These are phyloP conservation scores for Escarpia spicata DNA, from an alignment of 2,888 invertebrate genomes.

Conservation along the genomic window DNA sequence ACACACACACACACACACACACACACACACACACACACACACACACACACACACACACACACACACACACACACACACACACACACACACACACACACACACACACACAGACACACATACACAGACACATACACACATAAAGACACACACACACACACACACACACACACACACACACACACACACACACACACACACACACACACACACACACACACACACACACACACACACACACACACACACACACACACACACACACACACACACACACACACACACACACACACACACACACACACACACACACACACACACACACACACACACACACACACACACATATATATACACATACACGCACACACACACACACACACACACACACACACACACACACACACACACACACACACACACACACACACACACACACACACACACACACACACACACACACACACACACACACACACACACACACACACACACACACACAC, in stretches of 20 bases:
- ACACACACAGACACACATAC: no score
- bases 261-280: slow-evolving; percentile 5
- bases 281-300: slow-evolving; percentile 34
- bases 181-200: slow-evolving; percentile 1
- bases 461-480: no score
- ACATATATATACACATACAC: slow-evolving; percentile 26
- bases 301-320: slow-evolving; percentile 25
- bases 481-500: no score
- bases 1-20: no score
- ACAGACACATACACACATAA: not conserved
- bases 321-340: slow-evolving; percentile 22
- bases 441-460: not conserved
- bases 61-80: no score
- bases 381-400: slow-evolving; percentile 7
- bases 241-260: not conserved
- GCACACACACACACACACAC: slow-evolving; percentile 22
- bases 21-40: no score
- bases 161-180: not conserved
- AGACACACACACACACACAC: not conserved
- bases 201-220: slow-evolving; percentile 23
- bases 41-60: no score
- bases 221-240: slow-evolving; percentile 20
- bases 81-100: no score
- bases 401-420: slow-evolving; percentile 19
- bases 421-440: slow-evolving; percentile 17